Base-by-base conservation (phyloP, 2,888 invertebrate species). In the Polyommatus iphigenia region DNA sequence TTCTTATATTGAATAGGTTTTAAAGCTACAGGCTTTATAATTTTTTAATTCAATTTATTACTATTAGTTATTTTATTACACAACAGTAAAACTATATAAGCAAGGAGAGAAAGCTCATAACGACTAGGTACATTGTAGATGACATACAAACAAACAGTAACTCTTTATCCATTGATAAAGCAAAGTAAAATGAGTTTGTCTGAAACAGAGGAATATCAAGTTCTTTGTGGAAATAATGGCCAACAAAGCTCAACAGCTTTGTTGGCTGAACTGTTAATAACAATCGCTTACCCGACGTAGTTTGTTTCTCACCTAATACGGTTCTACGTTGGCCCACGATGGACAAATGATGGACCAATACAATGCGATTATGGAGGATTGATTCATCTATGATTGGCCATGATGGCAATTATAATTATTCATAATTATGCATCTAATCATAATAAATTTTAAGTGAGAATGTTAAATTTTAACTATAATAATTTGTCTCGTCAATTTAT, bases 121-220 rank as follows among this genome's bases (percentile, higher is more conserved):
- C 20, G 24, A 24, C 24, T 62, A 24, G 24, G 24, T 24, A 62
- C 24, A 24, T 62, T 24, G 24, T 62, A 13, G 13, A 24, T 62
- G 62, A 62, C 62, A 24, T 62, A 62, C 3, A 62, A 62, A 62
- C 62, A 62, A 71, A 71, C 5, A 71, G 10, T 36, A 1, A 15
- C 18, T 71, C 29, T 36, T 36, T 36, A 36, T n/a, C 36, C 32
- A 18, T 36, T 71, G 18, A 71, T 32, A 71, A n/a, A 72, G n/a
- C 10, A 41, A n/a, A 20, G 36, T 72, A 20, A 41, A 72, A 72
- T n/a, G 71, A 71, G 15, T 20, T 3, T 41, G 36, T 72, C 20
- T n/a, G 41, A 72, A 41, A 72, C 72, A 72, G 72, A 72, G 20
- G n/a, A 72, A n/a, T 41, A 72, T 72, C 20, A 72, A 72, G n/a